Evolutionary conservation across 1,140 invertebrate genomes (phyloP), one percentile per base, ranked within the genome.

Genomic region (Drosophila leontia): DNA sequence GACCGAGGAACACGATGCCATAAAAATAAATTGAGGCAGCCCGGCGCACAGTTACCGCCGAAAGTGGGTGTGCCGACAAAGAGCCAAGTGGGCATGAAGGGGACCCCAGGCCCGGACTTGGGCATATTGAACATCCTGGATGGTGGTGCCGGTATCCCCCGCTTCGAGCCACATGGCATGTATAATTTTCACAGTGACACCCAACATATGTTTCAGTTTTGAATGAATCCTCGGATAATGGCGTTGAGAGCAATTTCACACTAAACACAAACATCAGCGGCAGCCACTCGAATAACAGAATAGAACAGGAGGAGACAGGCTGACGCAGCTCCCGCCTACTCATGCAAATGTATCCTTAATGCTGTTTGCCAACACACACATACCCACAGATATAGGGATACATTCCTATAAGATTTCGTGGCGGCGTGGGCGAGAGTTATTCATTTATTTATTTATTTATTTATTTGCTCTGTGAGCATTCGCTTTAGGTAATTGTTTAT

Each of bases 151-250:
- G 35, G 11, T 9, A 17, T 17, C 13, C 63, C 41, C 7, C 12
- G 12, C 17, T 7, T 34, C 8, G 29, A 39, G 26, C 23, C 42
- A 59, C 12, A 47, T 67, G 57, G 64, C 58, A 32, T 60, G 45
- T 72, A 72, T 72, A 74, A 85, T 85, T 85, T 85, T 81, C 76
- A 57, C 64, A 78, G 78, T 86, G 82, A 85, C 82, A 81, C 82
- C 68, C 82, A 82, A 81, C 82, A 85, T 85, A 85, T 85, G 82
- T 86, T 85, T 78, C 68, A 86, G 70, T 76, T 85, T 75, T 85
- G 68, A 85, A 85, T 85, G 82, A 85, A 76, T 85, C 71, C 82
- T 81, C 50, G 78, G 64, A 81, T 78, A 85, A 86, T 81, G 74
- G 70, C 47, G 55, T 37, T n/a, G 32, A 56, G 64, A 85, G 74